Conservation (phyloP, 92 coral and sea anemone genomes). For the Zoanthus sansibaricus region DNA sequence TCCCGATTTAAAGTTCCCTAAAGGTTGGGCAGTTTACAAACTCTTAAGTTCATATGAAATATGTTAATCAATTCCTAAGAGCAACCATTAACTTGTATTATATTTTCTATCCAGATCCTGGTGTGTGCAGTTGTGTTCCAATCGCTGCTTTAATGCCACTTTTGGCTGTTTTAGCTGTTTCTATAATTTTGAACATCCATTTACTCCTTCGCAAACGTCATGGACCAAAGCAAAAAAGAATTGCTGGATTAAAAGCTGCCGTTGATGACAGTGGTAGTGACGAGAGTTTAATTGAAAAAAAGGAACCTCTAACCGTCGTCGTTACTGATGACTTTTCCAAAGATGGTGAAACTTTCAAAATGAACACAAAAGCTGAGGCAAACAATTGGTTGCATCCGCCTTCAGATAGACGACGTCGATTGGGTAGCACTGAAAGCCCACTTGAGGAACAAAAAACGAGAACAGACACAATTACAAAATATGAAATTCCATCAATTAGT, state of each 20-base stretch:
- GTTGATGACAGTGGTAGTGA: conserved; percentile 14
- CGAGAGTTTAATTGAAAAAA: conserved; percentile 1
- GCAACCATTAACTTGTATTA: not conserved
- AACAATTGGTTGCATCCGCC: not conserved
- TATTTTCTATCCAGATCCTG: not conserved
- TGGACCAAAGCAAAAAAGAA: not conserved
- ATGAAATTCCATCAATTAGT: conserved; percentile 35
- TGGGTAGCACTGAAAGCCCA: conserved; percentile 26
- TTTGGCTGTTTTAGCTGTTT: not conserved
- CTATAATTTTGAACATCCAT: conserved; percentile 9
- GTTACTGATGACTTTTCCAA: not conserved
- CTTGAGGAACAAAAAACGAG: conserved; percentile 6
- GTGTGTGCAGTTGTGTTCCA: not conserved
- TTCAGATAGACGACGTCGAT: conserved; percentile 10
- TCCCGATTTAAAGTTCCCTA: too few relatives aligned
- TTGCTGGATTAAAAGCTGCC: not conserved
- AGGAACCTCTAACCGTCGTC: not conserved
- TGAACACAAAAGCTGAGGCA: not conserved
- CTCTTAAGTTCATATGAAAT: too few relatives aligned
- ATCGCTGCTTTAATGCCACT: conserved; percentile 31
- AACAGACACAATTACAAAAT: conserved; percentile 12
- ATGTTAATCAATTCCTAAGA: too few relatives aligned
- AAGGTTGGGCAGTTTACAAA: too few relatives aligned
- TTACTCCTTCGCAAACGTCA: conserved; percentile 6
- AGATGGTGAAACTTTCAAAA: not conserved